Evolutionary conservation across 2,888 invertebrate genomes (phyloP), one percentile per base, ranked within the genome.

Genomic region (Osmoderma eremita): DNA sequence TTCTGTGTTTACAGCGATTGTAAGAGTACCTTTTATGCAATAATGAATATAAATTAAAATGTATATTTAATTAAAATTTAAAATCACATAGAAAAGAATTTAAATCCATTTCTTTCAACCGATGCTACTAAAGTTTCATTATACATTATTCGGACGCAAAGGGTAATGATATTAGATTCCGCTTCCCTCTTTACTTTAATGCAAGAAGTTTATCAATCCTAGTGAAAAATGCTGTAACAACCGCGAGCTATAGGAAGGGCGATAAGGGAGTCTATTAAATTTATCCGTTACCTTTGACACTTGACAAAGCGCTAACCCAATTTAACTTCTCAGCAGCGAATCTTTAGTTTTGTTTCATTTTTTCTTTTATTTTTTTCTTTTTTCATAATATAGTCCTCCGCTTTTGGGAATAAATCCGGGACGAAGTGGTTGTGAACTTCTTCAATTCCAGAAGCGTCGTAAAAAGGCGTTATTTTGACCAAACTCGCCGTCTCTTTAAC

Each of bases 291-390:
- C 50, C 24, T 50, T 41, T 56, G 56, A 56, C 56, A 41, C 41
- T 56, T 56, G 56, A 41, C 62, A 62, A 49, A 62, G 62, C 48
- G 48, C 63, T 49, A 63, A 63, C 50, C 50, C 63, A 63, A 63
- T 63, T 39, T 50, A 63, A 63, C 63, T 63, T 50, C 63, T 51
- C 50, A n/a, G 15, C 8, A 15, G 49, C 36, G 38, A 38, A 36
- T 17, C 22, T 63, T 39, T 41, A 63, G 63, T 63, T 51, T 39
- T 49, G 63, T 63, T 63, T 39, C 45, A 38, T 48, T 20, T 36
- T n/a, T 39, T 36, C 38, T 48, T 49, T 49, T 49, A 12, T 17
- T 61, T 42, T 30, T 42, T 42, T 15, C 30, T 42, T 61, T 61
- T 56, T 56, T 41, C 38, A 18, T 39, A 30, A 30, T 30, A 30